phyloP scores from a whole-genome alignment of 2,113 vertebrate genomes.

The Mastomys natalensis region DNA sequence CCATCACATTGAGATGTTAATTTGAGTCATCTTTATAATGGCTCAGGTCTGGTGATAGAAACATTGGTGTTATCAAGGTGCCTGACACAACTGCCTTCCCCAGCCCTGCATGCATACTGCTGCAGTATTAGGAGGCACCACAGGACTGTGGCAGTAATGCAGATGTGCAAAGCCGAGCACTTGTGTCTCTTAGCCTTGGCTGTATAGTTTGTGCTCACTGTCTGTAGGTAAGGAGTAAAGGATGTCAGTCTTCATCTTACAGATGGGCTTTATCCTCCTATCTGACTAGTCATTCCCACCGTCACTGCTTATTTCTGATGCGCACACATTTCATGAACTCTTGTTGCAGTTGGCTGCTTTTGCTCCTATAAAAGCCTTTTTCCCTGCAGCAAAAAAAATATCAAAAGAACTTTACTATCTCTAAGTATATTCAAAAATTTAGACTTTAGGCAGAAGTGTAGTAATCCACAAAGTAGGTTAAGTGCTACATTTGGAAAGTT shows the following conservation, averaged over 20 bases:
- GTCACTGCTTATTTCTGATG: constrained; percentile 32
- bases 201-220: background rate
- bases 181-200: background rate
- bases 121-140: constrained; percentile 29
- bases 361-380: constrained; percentile 60
- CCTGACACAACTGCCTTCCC: too few species aligned
- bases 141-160: background rate
- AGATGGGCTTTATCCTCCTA: background rate
- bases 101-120: background rate
- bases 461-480: constrained; percentile 32
- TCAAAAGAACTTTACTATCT: constrained; percentile 12
- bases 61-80: background rate
- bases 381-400: background rate
- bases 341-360: constrained; percentile 38
- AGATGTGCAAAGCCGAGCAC: constrained; percentile 1
- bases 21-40: constrained; percentile 30
- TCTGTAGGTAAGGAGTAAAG: background rate
- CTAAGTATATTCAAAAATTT: constrained; percentile 42
- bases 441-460: constrained; percentile 6
- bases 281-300: constrained; percentile 19
- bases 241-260: background rate
- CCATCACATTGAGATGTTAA: background rate
- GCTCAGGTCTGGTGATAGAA: constrained; percentile 34
- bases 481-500: constrained; percentile 45
- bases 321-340: background rate